Evolutionary conservation across 1,140 invertebrate species (phyloP).

Genomic region (Drosophila aff.): DNA sequence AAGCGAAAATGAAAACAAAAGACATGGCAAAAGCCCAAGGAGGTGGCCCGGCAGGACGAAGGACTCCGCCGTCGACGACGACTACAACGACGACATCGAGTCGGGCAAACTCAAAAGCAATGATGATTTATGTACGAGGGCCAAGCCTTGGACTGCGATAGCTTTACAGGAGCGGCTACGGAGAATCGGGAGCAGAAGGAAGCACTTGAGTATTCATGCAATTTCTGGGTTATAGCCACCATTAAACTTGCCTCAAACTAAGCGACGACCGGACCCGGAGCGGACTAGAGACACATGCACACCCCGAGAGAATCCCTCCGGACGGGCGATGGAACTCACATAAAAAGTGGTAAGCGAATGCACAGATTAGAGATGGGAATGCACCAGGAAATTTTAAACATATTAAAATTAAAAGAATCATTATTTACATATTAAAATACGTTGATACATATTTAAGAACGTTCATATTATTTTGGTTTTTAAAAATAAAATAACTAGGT

Average conservation of each 20-base stretch:
- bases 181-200: slow-evolving; percentile 16
- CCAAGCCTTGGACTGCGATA: slow-evolving; percentile 57
- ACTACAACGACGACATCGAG: slow-evolving; percentile 39
- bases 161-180: slow-evolving; percentile 11
- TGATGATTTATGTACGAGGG: slow-evolving; percentile 81
- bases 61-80: slow-evolving; percentile 44
- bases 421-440: neutral
- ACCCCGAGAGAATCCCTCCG: neutral
- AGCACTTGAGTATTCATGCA: slow-evolving; percentile 80
- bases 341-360: slow-evolving; percentile 19
- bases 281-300: slow-evolving; percentile 10
- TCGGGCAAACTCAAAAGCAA: slow-evolving; percentile 75
- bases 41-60: slow-evolving; percentile 32
- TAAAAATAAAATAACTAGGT: neutral
- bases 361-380: slow-evolving; percentile 34
- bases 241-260: slow-evolving; percentile 78
- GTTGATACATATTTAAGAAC: neutral
- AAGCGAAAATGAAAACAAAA: slow-evolving; percentile 60
- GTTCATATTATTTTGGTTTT: neutral
- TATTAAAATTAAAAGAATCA: slow-evolving; percentile 2
- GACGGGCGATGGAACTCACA: slow-evolving; percentile 6
- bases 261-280: slow-evolving; percentile 25
- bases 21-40: slow-evolving; percentile 47
- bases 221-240: slow-evolving; percentile 80
- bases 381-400: slow-evolving; percentile 9